Percentiles rank a stretch among this genome's conserved stretches.
These are phyloP conservation scores for Dipodomys spectabilis DNA, from an alignment of 2,113 vertebrate species.

Conservation along the genomic window DNA sequence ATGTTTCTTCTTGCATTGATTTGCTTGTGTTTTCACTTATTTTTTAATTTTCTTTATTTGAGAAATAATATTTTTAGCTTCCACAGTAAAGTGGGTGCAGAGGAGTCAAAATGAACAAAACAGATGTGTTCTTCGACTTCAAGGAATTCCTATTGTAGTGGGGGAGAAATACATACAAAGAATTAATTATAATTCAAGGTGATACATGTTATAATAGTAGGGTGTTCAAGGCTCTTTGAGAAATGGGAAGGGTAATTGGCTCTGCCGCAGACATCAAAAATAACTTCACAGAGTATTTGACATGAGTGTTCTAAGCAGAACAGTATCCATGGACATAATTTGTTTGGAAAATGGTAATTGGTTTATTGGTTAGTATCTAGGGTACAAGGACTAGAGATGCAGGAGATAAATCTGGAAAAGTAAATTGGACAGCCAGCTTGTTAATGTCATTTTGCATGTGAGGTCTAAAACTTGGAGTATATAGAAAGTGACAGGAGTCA, in stretches of 20 bases:
- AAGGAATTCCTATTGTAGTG: conserved; percentile 37
- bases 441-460: background rate
- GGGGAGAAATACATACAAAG: conserved; percentile 11
- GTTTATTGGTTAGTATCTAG: background rate
- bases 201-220: conserved; percentile 51
- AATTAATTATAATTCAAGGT: conserved; percentile 59
- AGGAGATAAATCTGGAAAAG: background rate
- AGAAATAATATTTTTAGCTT: conserved; percentile 24
- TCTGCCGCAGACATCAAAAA: conserved; percentile 67
- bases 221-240: conserved; percentile 53
- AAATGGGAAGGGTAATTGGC: conserved; percentile 56
- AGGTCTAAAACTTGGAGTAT: background rate
- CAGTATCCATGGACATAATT: background rate
- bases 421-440: background rate
- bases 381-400: background rate
- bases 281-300: conserved; percentile 37
- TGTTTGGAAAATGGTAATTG: conserved; percentile 23
- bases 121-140: conserved; percentile 47
- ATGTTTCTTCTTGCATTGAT: conserved; percentile 7
- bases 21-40: conserved; percentile 69
- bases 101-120: conserved; percentile 38
- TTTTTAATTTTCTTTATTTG: conserved; percentile 68
- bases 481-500: too few species aligned
- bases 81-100: background rate
- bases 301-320: conserved; percentile 22